These are phyloP conservation scores for Papilio gigon DNA, from an alignment of 2,888 invertebrate genomes.

Conservation along the genomic window DNA sequence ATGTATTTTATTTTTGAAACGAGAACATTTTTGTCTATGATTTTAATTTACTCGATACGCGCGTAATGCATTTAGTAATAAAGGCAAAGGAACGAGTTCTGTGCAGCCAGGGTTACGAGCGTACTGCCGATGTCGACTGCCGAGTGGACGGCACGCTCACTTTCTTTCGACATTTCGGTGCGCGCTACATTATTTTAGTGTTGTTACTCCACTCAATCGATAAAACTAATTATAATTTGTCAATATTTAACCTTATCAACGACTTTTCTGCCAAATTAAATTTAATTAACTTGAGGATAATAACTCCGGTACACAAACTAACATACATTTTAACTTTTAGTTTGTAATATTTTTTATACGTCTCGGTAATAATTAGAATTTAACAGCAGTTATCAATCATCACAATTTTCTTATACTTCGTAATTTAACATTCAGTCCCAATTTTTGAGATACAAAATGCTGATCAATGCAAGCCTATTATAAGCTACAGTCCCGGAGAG, in stretches of 20 bases:
- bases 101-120: conserved; percentile 43
- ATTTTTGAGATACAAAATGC: too few species aligned
- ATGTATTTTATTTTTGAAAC: conserved; percentile 32
- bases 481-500: too few species aligned
- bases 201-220: conserved; percentile 45
- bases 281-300: too few species aligned
- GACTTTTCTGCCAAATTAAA: too few species aligned
- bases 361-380: too few species aligned
- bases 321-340: too few species aligned
- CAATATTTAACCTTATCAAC: not conserved
- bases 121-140: conserved; percentile 47
- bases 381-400: too few species aligned
- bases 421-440: too few species aligned
- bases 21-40: conserved; percentile 23
- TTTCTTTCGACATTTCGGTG: conserved; percentile 78
- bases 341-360: too few species aligned
- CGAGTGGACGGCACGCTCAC: conserved; percentile 66
- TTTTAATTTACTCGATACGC: conserved; percentile 37
- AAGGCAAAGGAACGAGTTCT: conserved; percentile 36
- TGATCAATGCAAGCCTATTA: too few species aligned
- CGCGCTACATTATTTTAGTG: conserved; percentile 60
- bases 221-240: not conserved
- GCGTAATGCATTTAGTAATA: conserved; percentile 28
- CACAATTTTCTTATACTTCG: too few species aligned
- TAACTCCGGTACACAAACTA: too few species aligned